phyloP scores from a whole-genome alignment of 2,888 invertebrate genomes.

The Nephrotoma appendiculata region DNA sequence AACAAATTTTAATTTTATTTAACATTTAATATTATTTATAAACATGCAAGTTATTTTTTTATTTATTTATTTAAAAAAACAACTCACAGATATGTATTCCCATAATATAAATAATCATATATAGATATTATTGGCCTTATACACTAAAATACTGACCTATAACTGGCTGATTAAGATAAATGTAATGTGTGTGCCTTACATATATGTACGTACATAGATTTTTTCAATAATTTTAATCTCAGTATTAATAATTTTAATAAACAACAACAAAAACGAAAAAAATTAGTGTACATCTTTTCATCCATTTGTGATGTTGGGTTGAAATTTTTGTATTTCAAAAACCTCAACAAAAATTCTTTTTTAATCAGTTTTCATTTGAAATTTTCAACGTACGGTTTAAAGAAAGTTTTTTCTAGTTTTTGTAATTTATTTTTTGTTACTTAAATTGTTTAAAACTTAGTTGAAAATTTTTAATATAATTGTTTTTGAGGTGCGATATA shows the following conservation, averaged over 20 bases:
- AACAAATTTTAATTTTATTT: background rate
- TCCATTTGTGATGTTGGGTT: background rate
- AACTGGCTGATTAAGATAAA: background rate
- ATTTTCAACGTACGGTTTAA: constrained; percentile 1
- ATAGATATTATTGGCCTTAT: background rate
- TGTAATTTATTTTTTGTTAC: background rate
- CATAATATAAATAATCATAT: background rate
- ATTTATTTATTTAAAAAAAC: no score
- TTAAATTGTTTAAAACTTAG: background rate
- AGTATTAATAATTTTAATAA: background rate
- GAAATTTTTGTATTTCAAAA: background rate
- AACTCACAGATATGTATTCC: background rate
- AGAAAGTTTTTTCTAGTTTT: background rate
- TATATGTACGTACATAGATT: background rate
- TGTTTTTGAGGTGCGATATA: background rate
- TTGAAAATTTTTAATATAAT: background rate
- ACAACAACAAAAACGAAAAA: background rate
- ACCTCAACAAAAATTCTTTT: background rate
- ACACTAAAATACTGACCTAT: background rate
- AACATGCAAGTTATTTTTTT: background rate
- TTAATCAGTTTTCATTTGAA: constrained; percentile 1
- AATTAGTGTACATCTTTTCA: background rate
- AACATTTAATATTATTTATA: background rate
- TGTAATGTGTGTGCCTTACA: background rate
- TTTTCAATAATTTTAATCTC: background rate